Base-by-base conservation (phyloP, 2,888 invertebrate species). In the Pinctada fucata region DNA sequence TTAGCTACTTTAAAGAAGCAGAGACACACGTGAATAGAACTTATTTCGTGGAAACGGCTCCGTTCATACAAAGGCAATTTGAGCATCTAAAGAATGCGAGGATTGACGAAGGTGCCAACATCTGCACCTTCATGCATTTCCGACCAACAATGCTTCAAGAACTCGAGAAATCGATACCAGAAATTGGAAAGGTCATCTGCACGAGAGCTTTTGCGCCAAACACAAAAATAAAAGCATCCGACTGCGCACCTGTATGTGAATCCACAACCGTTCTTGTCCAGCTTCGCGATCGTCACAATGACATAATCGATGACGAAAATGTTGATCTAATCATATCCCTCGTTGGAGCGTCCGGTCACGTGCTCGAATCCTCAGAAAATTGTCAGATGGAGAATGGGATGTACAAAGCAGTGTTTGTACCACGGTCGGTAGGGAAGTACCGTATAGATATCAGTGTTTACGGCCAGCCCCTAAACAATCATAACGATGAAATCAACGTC, bases 121-220 rank as follows among this genome's bases (percentile, higher is more conserved):
- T 51, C 10, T 51, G 51, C 66, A 16, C 66, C 8, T 51, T n/a
- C 4, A 66, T 74, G 13, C 48, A 66, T 3, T 74, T 74, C 50
- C 48, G 49, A 3, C 49, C 51, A n/a, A 48, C 58, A 3, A 66
- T 31, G 49, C 47, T 65, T 16, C 63, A 65, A 50, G 65, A 65
- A 16, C 31, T 66, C 8, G 64, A 72, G 16, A 48, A 52, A 2
- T 8, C 31, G 45, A 63, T 63, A n/a, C 6, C 31, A 16, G 49
- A 16, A 4, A 31, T 74, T 0, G 74, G 74, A 16, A 2, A 13
- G 10, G 45, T 66, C 16, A 48, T 51, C 4, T 66, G 48, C 31
- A 66, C 74, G 13, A 64, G 49, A 50, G 74, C 74, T 2, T 74
- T 47, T 66, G 74, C 74, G 48, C 51, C 74, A 10, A 66, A 66